phyloP scores from a whole-genome alignment of 2,113 vertebrate species.

The Blennius ocellaris region DNA sequence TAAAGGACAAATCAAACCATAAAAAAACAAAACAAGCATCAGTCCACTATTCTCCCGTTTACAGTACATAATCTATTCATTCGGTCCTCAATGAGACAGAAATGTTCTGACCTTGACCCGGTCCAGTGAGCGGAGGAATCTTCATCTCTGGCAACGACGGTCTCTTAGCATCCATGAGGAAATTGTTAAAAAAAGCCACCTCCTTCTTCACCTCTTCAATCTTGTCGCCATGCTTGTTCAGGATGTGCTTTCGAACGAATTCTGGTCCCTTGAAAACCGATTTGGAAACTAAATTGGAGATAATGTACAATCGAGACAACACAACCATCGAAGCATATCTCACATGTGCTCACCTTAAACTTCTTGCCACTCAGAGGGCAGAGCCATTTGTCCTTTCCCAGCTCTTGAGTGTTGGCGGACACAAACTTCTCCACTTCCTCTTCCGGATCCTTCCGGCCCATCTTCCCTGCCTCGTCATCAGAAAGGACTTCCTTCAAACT shows the following conservation, averaged over 20 bases:
- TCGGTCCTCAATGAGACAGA: neutral
- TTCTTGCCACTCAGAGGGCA: constrained; percentile 96
- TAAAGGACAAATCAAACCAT: constrained; percentile 20
- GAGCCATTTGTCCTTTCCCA: constrained; percentile 96
- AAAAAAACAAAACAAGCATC: too few species aligned
- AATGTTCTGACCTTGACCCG: constrained; percentile 82
- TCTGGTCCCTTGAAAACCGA: constrained; percentile 87
- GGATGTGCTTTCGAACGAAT: constrained; percentile 94
- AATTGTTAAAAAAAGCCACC: constrained; percentile 93
- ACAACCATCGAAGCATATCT: neutral
- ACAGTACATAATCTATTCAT: neutral
- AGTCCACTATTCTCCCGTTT: too few species aligned
- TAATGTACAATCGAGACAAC: neutral
- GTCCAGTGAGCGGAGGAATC: constrained; percentile 86
- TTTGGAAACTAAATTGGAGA: constrained; percentile 1
- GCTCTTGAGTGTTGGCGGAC: constrained; percentile 92
- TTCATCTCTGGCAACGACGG: constrained; percentile 91
- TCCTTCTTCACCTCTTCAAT: constrained; percentile 95
- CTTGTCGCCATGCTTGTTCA: constrained; percentile 94
- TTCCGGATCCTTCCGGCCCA: constrained; percentile 92
- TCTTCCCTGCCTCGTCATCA: constrained; percentile 90
- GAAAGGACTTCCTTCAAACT: constrained; percentile 89
- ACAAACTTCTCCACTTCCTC: constrained; percentile 96
- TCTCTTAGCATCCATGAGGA: constrained; percentile 92
- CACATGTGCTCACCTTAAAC: constrained; percentile 85